Base-by-base conservation (phyloP, 1,140 invertebrate genomes). In the Pogonognathellus flavescens region DNA sequence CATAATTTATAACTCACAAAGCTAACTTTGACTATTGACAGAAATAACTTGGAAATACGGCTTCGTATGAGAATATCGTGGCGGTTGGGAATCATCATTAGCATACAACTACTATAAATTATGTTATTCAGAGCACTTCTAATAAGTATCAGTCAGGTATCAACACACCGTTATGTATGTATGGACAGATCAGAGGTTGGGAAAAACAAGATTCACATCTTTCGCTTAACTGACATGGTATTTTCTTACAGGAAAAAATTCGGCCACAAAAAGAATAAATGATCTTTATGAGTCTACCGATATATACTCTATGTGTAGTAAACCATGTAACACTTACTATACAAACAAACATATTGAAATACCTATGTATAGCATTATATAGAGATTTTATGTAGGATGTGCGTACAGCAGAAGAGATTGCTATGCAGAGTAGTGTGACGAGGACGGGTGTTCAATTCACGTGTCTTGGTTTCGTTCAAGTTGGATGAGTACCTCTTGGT, bases 41-140 rank as follows among this genome's bases (percentile, higher is more conserved):
- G 66, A 70, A 70, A 25, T 70, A 14, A 70, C 22, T 5, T 60
- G n/a, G 11, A 60, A 20, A 14, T 13, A 13, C n/a, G n/a, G n/a
- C n/a, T n/a, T n/a, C n/a, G 11, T 57, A n/a, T 57, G 53, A 57
- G 53, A 57, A 57, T 5, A 57, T 57, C 53, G 11, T 41, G 31
- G 31, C 53, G 53, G 53, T 57, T n/a, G 41, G 70, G 41, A 76
- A 49, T 76, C 70, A 49, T 76, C 70, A 76, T 76, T 76, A 76
- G 41, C 16, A 49, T 18, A 1, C 13, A 16, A 18, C 31, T 16
- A 9, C 16, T 50, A 14, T 41, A 41, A 41, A 41, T 11, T 22
- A 14, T 66, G 10, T n/a, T 18, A 31, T 76, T 41, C 31, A 50
- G 41, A 76, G 16, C 49, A 76, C 7, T 18, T 41, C 25, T 9